Conservation (phyloP, 2,888 invertebrate genomes). For the Cryptocephalus primarius region DNA sequence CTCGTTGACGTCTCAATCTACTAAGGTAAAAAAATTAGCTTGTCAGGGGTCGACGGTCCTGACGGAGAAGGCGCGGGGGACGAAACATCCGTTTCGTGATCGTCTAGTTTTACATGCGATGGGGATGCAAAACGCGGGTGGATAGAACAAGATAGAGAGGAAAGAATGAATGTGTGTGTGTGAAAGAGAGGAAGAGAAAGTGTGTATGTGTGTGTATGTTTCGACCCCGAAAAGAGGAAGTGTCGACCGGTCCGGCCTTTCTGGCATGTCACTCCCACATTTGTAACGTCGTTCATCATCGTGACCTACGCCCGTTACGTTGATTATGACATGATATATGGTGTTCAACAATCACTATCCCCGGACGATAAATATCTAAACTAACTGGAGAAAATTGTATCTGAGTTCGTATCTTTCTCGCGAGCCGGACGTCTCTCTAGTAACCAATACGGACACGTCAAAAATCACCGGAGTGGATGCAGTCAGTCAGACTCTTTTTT, state of each 20-base stretch:
- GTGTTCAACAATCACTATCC: slow-evolving; percentile 18
- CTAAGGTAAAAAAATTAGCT: too few species aligned
- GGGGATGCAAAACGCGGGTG: slow-evolving; percentile 2
- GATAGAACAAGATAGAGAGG: too few species aligned
- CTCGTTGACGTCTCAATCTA: too few species aligned
- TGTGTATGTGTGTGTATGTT: slow-evolving; percentile 1
- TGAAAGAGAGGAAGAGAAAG: too few species aligned
- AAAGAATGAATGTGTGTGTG: too few species aligned
- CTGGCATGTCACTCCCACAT: slow-evolving; percentile 22
- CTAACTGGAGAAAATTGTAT: slow-evolving; percentile 4
- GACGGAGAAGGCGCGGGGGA: not conserved
- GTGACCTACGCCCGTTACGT: slow-evolving; percentile 17
- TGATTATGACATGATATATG: slow-evolving; percentile 19
- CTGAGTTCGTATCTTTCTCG: slow-evolving; percentile 1
- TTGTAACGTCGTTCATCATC: slow-evolving; percentile 21
- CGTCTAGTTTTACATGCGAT: slow-evolving; percentile 9
- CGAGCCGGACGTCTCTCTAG: too few species aligned
- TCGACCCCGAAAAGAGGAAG: slow-evolving; percentile 11
- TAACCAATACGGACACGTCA: too few species aligned
- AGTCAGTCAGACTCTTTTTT: too few species aligned
- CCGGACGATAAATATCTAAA: slow-evolving; percentile 3
- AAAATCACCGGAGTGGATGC: too few species aligned
- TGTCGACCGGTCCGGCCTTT: slow-evolving; percentile 18
- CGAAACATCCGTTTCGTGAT: slow-evolving; percentile 10
- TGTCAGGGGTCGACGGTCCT: too few species aligned